A percentile compares a stretch with the other conserved stretches of the same genome.
Conservation (phyloP, 1,140 invertebrate genomes). For the Nasonia vitripennis region DNA sequence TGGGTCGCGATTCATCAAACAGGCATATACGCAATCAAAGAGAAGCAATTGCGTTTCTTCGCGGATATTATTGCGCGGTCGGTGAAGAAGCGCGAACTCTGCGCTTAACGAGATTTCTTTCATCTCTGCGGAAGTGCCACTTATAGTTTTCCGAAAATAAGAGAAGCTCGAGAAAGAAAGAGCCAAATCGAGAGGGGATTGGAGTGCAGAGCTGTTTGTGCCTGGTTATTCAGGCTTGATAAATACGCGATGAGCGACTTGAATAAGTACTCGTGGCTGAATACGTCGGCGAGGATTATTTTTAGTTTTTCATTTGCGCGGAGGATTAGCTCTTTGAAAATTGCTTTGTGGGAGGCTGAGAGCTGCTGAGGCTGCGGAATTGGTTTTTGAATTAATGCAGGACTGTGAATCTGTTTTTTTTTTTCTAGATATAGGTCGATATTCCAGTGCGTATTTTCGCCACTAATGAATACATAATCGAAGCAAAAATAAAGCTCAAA, state of each 20-base stretch:
- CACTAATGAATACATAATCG: too few species aligned
- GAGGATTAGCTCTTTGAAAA: not conserved
- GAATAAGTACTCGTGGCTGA: not conserved
- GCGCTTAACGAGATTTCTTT: constrained; percentile 6
- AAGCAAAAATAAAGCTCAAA: too few species aligned
- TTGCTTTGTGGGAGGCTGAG: not conserved
- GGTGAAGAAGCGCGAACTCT: not conserved
- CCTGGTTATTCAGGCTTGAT: not conserved
- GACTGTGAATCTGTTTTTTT: not conserved
- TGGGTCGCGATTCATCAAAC: too few species aligned
- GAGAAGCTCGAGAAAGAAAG: too few species aligned
- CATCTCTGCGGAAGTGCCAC: not conserved
- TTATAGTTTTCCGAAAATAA: not conserved
- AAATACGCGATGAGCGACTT: not conserved
- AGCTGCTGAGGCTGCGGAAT: not conserved
- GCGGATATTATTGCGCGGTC: not conserved
- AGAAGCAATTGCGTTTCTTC: too few species aligned
- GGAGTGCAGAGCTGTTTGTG: too few species aligned
- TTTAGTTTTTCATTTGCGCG: not conserved
- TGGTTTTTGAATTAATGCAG: not conserved
- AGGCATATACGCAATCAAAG: too few species aligned
- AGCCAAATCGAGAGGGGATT: too few species aligned
- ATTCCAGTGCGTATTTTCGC: not conserved
- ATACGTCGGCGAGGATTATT: not conserved
- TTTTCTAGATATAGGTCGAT: not conserved